A percentile compares a stretch with the other conserved stretches of the same genome.
Conservation (phyloP, 1,140 invertebrate genomes). For the Drosophila teissieri region DNA sequence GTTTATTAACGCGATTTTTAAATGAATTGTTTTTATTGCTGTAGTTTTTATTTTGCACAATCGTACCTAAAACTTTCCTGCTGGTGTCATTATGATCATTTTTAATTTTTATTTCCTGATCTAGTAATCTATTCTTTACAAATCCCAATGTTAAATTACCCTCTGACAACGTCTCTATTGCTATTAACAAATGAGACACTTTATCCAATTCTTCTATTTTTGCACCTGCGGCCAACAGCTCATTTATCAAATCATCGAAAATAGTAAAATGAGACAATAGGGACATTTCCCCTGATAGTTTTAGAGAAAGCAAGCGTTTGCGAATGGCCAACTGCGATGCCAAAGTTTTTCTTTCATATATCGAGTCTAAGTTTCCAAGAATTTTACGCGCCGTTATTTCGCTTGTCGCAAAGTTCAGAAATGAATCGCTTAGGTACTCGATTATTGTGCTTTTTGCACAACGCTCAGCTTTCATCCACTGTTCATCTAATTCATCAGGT, state of each 20-base stretch:
- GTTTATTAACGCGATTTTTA: conserved; percentile 5
- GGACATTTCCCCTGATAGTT: conserved; percentile 71
- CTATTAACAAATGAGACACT: no score
- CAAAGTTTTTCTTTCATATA: conserved; percentile 5
- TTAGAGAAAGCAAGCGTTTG: conserved; percentile 39
- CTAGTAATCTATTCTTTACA: no score
- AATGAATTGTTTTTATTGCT: neutral
- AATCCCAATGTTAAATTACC: no score
- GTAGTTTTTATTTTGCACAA: neutral
- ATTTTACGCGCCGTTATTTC: no score
- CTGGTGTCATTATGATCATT: conserved; percentile 13
- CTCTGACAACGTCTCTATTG: no score
- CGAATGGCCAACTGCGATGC: neutral
- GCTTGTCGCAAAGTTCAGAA: no score
- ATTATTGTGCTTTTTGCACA: no score
- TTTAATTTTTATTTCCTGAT: neutral
- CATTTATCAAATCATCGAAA: conserved; percentile 80
- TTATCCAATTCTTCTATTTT: conserved; percentile 9
- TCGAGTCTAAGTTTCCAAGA: no score
- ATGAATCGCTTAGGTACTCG: no score
- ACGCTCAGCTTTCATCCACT: no score
- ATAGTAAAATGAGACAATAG: conserved; percentile 71
- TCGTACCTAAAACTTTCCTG: conserved; percentile 6
- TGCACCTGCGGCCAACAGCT: conserved; percentile 31
- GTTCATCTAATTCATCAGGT: no score